Conservation (phyloP, 2,888 invertebrate genomes). For the Plagodis dolabraria region DNA sequence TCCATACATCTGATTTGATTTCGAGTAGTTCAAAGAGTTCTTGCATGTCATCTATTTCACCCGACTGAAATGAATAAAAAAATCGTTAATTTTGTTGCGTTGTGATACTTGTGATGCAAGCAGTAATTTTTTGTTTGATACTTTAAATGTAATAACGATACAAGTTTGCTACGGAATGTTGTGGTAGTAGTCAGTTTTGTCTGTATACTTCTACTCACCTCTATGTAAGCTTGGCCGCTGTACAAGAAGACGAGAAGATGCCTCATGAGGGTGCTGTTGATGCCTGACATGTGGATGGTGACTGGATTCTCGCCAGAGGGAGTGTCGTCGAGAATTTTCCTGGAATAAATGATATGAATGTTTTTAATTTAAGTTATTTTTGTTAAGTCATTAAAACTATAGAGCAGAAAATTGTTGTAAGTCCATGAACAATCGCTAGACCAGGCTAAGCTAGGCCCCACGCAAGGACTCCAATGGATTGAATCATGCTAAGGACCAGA, state of each 20-base stretch:
- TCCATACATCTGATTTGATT: conserved; percentile 93
- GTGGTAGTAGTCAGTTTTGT: neutral
- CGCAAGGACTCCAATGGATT: no score
- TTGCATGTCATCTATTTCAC: conserved; percentile 92
- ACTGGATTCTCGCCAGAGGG: conserved; percentile 89
- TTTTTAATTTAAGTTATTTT: neutral
- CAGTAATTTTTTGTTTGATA: neutral
- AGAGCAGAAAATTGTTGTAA: no score
- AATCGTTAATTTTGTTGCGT: neutral
- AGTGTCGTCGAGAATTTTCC: conserved; percentile 89
- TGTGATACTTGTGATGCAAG: neutral
- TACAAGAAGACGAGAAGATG: conserved; percentile 94
- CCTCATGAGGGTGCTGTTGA: conserved; percentile 91
- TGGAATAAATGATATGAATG: conserved; percentile 54
- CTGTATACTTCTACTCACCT: conserved; percentile 76
- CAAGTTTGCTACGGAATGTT: no score
- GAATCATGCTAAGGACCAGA: no score
- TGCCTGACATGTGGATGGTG: conserved; percentile 94
- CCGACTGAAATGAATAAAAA: conserved; percentile 84
- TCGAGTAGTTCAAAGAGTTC: conserved; percentile 93
- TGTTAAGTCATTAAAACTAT: neutral
- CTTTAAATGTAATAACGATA: no score
- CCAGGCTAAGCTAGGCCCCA: no score
- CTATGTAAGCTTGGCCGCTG: conserved; percentile 93
- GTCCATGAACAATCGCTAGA: no score